Conservation (phyloP, 1,140 invertebrate genomes). For the Neodiprion fabricii region DNA sequence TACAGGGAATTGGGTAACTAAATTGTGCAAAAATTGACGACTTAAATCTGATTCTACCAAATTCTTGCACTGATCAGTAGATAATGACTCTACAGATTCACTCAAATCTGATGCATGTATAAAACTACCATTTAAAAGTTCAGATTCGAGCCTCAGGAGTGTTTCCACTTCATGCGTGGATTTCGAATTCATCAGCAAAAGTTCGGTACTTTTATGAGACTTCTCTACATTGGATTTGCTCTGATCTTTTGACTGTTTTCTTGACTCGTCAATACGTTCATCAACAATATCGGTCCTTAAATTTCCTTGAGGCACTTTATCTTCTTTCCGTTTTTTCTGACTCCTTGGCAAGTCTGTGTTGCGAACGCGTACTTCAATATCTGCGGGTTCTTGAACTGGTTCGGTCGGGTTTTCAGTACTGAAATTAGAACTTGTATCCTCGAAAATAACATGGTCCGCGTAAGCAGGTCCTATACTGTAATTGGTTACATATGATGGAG, state of each 20-base stretch:
- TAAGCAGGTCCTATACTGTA: conserved; percentile 37
- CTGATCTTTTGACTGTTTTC: background rate
- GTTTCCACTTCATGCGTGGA: background rate
- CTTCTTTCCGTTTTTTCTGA: no score
- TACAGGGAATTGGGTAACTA: background rate
- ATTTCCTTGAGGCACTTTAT: no score
- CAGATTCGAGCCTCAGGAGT: background rate
- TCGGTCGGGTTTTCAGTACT: no score
- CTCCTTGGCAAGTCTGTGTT: no score
- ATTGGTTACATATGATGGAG: conserved; percentile 42
- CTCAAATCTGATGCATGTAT: background rate
- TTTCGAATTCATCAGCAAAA: background rate
- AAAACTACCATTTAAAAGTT: background rate
- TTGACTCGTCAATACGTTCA: background rate
- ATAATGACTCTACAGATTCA: background rate
- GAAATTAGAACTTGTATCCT: background rate
- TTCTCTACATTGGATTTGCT: background rate
- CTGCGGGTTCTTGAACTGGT: no score
- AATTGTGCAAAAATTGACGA: background rate
- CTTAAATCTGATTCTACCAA: conserved; percentile 3
- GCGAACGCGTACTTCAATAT: no score
- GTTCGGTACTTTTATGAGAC: no score
- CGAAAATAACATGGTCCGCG: background rate
- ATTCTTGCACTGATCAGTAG: background rate
- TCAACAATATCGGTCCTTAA: background rate